Evolutionary conservation across 2,888 invertebrate genomes (phyloP).

Genomic region (Tuta absoluta): DNA sequence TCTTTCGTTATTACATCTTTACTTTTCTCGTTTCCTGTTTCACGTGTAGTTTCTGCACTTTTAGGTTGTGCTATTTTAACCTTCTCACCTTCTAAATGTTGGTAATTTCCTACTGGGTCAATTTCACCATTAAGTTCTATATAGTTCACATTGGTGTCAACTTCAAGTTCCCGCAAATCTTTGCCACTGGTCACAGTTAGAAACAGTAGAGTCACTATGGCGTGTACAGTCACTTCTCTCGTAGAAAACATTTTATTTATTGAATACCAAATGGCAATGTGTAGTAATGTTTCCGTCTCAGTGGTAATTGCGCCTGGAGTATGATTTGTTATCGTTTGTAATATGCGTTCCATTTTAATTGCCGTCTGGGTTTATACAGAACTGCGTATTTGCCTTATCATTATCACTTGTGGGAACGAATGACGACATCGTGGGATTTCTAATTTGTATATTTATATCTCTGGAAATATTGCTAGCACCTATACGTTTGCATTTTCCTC

Average conservation of each 20-base stretch:
- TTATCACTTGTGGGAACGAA: neutral
- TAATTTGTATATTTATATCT: neutral
- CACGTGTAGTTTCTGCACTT: neutral
- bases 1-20: neutral
- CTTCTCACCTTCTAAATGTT: neutral
- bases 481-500: neutral
- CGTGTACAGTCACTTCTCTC: neutral
- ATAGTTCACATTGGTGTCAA: conserved; percentile 5
- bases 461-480: neutral
- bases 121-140: conserved; percentile 1
- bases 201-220: neutral
- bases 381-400: conserved; percentile 1
- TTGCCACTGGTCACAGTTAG: neutral
- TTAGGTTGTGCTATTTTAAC: neutral
- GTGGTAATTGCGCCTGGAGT: neutral
- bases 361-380: conserved; percentile 9
- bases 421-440: neutral
- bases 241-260: neutral
- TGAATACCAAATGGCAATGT: neutral
- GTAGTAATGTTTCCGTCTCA: neutral
- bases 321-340: neutral
- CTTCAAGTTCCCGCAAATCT: neutral
- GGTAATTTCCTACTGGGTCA: neutral
- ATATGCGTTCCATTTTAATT: neutral
- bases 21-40: neutral